Evolutionary conservation across 1,140 invertebrate genomes (phyloP).

Genomic region (Copidosoma floridanum): DNA sequence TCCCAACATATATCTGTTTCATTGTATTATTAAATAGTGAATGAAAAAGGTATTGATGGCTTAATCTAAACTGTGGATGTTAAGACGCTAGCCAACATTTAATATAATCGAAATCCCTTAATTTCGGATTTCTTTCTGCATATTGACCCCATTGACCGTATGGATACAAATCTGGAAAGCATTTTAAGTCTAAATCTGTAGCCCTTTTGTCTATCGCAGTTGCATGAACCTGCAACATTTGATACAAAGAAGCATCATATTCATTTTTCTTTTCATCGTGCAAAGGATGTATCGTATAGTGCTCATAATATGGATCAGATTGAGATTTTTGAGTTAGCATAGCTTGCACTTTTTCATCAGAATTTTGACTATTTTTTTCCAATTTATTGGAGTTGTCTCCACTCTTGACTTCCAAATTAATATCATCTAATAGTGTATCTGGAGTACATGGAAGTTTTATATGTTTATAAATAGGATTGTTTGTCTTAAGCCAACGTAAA

Average conservation of each 20-base stretch:
- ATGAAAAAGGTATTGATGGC: slow-evolving; percentile 41
- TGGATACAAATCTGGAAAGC: slow-evolving; percentile 41
- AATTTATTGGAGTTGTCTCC: background rate
- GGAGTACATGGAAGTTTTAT: slow-evolving; percentile 30
- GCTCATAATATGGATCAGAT: background rate
- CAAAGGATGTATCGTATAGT: slow-evolving; percentile 5
- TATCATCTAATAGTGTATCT: background rate
- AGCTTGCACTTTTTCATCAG: background rate
- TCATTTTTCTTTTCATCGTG: background rate
- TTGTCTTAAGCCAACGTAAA: background rate
- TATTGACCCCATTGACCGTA: slow-evolving; percentile 36
- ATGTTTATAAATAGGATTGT: slow-evolving; percentile 26
- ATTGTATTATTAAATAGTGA: slow-evolving; percentile 36
- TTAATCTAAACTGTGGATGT: slow-evolving; percentile 35
- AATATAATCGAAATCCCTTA: slow-evolving; percentile 36
- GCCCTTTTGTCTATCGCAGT: slow-evolving; percentile 28
- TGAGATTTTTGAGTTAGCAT: slow-evolving; percentile 11
- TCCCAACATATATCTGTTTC: slow-evolving; percentile 34
- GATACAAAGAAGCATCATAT: slow-evolving; percentile 35
- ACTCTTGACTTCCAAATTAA: background rate
- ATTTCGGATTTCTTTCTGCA: slow-evolving; percentile 18
- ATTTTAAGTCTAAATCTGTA: slow-evolving; percentile 34
- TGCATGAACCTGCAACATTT: slow-evolving; percentile 25
- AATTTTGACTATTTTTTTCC: too few species aligned
- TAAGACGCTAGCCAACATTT: slow-evolving; percentile 34